Conservation (phyloP, 2,888 invertebrate species). For the Octodonta nipae region DNA sequence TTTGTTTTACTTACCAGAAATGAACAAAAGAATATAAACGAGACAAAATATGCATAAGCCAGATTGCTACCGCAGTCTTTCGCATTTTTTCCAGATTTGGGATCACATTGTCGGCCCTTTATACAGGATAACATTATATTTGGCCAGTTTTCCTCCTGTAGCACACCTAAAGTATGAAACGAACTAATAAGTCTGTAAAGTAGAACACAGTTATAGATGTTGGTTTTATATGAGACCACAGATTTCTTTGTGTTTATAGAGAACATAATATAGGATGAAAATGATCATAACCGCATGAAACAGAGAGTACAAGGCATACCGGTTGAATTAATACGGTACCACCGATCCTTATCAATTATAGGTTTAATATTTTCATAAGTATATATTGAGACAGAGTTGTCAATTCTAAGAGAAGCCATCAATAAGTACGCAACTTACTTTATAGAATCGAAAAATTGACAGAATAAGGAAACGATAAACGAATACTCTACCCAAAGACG, state of each 20-base stretch:
- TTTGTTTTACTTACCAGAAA: constrained; percentile 62
- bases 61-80: constrained; percentile 87
- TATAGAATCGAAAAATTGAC: too few species aligned
- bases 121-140: constrained; percentile 98
- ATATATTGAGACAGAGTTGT: too few species aligned
- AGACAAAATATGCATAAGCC: constrained; percentile 95
- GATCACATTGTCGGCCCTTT: constrained; percentile 79
- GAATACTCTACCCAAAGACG: too few species aligned
- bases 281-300: not conserved
- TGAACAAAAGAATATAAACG: constrained; percentile 99
- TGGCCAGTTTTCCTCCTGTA: constrained; percentile 98
- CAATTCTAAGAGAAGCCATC: too few species aligned
- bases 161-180: constrained; percentile 62
- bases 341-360: too few species aligned
- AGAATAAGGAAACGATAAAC: too few species aligned
- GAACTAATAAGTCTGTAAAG: not conserved
- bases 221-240: constrained; percentile 2
- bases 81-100: constrained; percentile 52
- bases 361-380: too few species aligned
- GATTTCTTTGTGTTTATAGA: constrained; percentile 1
- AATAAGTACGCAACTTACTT: too few species aligned
- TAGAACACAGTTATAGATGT: not conserved
- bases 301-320: too few species aligned
- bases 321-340: too few species aligned
- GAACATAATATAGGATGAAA: not conserved